Evolutionary conservation across 2,888 invertebrate genomes (phyloP), one percentile per base, ranked within the genome.

Genomic region (Plagodis pulveraria): DNA sequence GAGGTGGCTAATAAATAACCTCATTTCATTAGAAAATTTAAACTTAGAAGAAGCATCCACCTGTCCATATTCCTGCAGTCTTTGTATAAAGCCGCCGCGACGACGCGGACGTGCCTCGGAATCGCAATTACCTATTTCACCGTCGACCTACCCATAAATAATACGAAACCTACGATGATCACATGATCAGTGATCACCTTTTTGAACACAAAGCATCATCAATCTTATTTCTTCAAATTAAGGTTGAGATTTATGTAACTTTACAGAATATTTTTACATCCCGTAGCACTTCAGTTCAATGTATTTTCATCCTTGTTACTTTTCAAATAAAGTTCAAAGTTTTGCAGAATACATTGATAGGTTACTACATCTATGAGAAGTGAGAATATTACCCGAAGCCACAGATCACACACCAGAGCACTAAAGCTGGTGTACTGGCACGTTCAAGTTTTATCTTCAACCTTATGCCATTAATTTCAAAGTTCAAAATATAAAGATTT

Each of bases 111-210:
- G 81, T 82, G 84, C 73, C 77, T 61, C 34, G 61, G 81, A 76
- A 79, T 76, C 69, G 70, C 71, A 72, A 83, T 78, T 71, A 72
- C 76, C 77, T 82, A 79, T 83, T 81, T 78, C n/a, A 57, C 36
- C 42, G 51, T 8, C 32, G 49, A 35, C 52, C 49, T 45, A 47
- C 49, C 50, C 38, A 50, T 54, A 53, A 57, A 58, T 56, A 56
- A 60, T 52, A 56, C 45, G 40, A 44, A 38, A 38, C 38, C 38
- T 8, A 9, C 38, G 6, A 38, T 38, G 47, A 47, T 8, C 34
- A 36, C 0, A 38, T 38, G 47, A 47, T 8, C 34, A 36, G 41
- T 47, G 43, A 49, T 22, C 49, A 33, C 38, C 42, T 49, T 40
- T 38, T 10, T 33, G 6, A 48, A 48, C 38, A 38, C 49, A 44